Base-by-base conservation (phyloP, 2,797 vertebrate genomes). In the Lindbergichthys nudifrons region DNA sequence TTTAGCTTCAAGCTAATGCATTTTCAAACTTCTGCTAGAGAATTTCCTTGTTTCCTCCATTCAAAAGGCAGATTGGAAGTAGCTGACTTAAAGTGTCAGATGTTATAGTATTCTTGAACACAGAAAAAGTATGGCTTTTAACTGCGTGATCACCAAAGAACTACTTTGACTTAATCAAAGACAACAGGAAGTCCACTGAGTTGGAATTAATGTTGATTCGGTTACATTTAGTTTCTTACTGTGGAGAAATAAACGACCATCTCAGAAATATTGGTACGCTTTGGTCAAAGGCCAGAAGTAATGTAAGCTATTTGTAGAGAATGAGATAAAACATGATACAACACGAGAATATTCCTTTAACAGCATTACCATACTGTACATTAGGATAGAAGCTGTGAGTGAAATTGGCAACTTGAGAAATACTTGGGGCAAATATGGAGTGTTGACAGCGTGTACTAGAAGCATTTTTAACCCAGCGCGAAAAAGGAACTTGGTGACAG, bases 331-430 rank as follows among this genome's bases (percentile, higher is more conserved):
- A 70, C 14, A 43, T 57, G 9, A 54, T 56, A 64, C 77, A 78
- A 81, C 53, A 73, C 32, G 42, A 53, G 42, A 79, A 57, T 18
- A 65, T 60, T 75, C 65, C 42, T 73, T 81, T 53, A 63, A 80
- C 60, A 41, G 60, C 23, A 52, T 45, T 64, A 70, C 53, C 21
- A 54, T 36, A 65, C 57, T 70, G 63, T 61, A 75, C 45, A 74
- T 30, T 41, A 75, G 23, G 5, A 72, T 59, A 58, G 61, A 62
- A 21, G 57, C 3, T 32, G 12, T 39, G 54, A 69, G 65, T 50
- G 60, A 80, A 83, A 50, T 75, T 89, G 87, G 84, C 84, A 86
- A 82, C 76, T 73, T 84, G 58, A 89, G 73, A 73, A 77, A 85
- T 53, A 79, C 39, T 73, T 70, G 71, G 79, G 62, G 73, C 50